phyloP scores from a whole-genome alignment of 2,888 invertebrate species.

The Tuta absoluta region DNA sequence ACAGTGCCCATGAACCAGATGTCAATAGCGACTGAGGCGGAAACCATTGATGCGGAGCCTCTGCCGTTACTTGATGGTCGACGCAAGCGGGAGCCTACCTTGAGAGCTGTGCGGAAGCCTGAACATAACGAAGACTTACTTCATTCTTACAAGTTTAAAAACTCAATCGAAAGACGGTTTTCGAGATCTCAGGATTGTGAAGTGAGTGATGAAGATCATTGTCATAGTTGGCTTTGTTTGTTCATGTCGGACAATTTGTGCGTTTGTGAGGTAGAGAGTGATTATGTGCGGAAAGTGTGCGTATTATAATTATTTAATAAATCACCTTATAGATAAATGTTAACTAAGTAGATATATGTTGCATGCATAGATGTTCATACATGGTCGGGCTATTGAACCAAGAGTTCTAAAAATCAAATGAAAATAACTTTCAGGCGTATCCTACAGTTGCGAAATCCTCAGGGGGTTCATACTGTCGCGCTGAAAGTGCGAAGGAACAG shows the following conservation, averaged over 20 bases:
- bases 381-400: background rate
- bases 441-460: background rate
- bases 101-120: slow-evolving; percentile 68
- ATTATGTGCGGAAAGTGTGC: background rate
- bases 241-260: background rate
- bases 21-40: slow-evolving; percentile 37
- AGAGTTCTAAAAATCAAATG: background rate
- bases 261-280: background rate
- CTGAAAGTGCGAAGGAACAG: background rate
- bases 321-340: background rate
- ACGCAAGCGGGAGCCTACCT: slow-evolving; percentile 56
- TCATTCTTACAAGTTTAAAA: slow-evolving; percentile 95
- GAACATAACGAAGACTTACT: slow-evolving; percentile 76
- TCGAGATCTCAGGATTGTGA: slow-evolving; percentile 80
- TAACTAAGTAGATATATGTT: background rate
- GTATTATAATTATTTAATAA: background rate
- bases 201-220: slow-evolving; percentile 42
- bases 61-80: slow-evolving; percentile 53
- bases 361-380: background rate
- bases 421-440: slow-evolving; percentile 9
- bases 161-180: slow-evolving; percentile 94
- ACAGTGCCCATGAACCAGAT: slow-evolving; percentile 44
- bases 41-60: slow-evolving; percentile 43
- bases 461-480: background rate
- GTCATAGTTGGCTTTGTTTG: background rate